Evolutionary conservation across 2,888 invertebrate species (phyloP), one percentile per base, ranked within the genome.

Genomic region (Euplexia lucipara): DNA sequence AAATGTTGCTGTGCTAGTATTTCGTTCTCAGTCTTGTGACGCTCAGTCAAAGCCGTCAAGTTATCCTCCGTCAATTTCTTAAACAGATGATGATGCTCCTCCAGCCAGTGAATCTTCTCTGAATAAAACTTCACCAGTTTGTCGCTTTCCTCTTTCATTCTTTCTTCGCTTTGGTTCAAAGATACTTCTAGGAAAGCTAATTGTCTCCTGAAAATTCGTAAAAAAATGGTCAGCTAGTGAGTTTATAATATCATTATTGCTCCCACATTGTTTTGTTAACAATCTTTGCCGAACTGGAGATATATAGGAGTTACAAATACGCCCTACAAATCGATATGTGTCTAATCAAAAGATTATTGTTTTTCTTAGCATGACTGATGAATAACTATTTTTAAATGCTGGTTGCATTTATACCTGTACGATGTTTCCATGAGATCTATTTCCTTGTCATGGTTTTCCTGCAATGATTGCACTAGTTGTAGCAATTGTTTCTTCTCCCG

Each of bases 341-440:
- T 12, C 34, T 5, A 7, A 20, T 14, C n/a, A 18, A n/a, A 26
- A 10, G 0, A 65, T 12, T 7, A 18, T 8, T 14, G 1, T 30
- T 26, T 20, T 20, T n/a, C n/a, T 3, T 16, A 26, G 2, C 14
- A 34, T 0, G 0, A 2, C 22, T 9, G 3, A 35, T 6, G 1
- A 14, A 14, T 9, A 47, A 16, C n/a, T 37, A 35, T 10, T 9
- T 60, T 10, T n/a, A 39, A 16, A n/a, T n/a, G n/a, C n/a, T n/a
- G n/a, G n/a, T n/a, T 22, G 5, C 12, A 39, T 45, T 58, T 44
- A 53, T 88, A 96, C 96, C 96, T 96, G 75, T 96, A 96, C 0
- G 96, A 96, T 64, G 96, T 96, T 84, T 96, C 96, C 93, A 96
- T 93, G 39, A 96, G 85, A 85, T 96, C 96, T 41, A 96, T 93